These are phyloP conservation scores for Aphaenogaster floridana DNA, from an alignment of 1,140 invertebrate genomes.

Conservation along the genomic window DNA sequence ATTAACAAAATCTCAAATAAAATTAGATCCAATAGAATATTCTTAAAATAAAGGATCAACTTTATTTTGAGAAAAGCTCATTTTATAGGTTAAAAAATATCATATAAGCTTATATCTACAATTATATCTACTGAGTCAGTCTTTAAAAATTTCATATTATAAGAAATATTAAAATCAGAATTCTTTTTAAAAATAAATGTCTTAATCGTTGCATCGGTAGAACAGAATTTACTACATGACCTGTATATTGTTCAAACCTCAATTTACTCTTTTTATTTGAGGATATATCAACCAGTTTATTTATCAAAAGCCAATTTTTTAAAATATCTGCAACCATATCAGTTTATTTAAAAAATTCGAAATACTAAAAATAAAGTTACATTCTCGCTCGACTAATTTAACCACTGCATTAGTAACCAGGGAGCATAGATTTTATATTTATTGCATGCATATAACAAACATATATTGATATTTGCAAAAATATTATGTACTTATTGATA, in stretches of 20 bases:
- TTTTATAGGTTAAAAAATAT: too few species aligned
- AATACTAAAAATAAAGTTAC: slow-evolving; percentile 87
- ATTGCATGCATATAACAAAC: neutral
- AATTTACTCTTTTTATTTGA: too few species aligned
- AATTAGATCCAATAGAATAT: slow-evolving; percentile 21
- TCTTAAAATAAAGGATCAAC: neutral
- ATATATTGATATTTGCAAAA: neutral
- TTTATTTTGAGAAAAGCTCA: neutral
- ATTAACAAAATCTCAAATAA: neutral
- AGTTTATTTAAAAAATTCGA: too few species aligned
- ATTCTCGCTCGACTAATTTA: slow-evolving; percentile 97
- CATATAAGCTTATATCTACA: too few species aligned
- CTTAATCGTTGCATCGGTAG: too few species aligned
- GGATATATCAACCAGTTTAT: too few species aligned
- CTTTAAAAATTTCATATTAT: neutral
- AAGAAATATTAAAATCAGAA: neutral
- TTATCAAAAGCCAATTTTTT: too few species aligned
- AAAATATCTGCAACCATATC: too few species aligned
- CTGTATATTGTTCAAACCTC: too few species aligned
- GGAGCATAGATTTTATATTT: slow-evolving; percentile 20
- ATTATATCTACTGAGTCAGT: too few species aligned
- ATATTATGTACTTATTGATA: slow-evolving; percentile 87
- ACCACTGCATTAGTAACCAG: slow-evolving; percentile 97
- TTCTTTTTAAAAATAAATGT: too few species aligned
- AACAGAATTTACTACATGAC: too few species aligned